Percentiles rank a stretch among this genome's conserved stretches.
phyloP scores from a whole-genome alignment of 2,888 invertebrate species.

The Homarus gammarus region DNA sequence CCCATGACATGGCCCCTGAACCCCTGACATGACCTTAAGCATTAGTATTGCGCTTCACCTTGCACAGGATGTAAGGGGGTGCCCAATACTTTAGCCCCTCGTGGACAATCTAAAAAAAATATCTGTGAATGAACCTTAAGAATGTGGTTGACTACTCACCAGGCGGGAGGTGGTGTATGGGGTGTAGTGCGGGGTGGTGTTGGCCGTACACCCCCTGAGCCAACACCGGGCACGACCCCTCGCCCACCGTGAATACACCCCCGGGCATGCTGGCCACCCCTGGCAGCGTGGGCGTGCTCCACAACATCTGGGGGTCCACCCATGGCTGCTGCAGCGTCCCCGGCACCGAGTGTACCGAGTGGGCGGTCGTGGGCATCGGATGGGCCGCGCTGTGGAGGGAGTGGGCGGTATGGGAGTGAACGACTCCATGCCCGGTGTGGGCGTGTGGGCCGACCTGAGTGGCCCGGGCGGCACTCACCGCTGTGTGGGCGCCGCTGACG shows the following conservation, averaged over 20 bases:
- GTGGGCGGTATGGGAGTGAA: slow-evolving; percentile 55
- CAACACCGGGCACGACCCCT: slow-evolving; percentile 40
- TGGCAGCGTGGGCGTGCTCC: slow-evolving; percentile 40
- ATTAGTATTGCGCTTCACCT: too few species aligned
- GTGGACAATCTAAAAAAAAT: too few species aligned
- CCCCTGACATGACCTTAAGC: too few species aligned
- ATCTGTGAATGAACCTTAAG: too few species aligned
- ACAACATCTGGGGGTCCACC: slow-evolving; percentile 52
- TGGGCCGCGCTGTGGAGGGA: slow-evolving; percentile 40
- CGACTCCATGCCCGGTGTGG: slow-evolving; percentile 25
- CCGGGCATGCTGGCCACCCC: slow-evolving; percentile 22
- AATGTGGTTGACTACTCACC: too few species aligned
- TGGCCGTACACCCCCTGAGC: slow-evolving; percentile 41
- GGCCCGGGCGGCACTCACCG: slow-evolving; percentile 36
- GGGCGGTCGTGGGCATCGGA: slow-evolving; percentile 25
- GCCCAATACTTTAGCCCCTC: too few species aligned
- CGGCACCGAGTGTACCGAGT: slow-evolving; percentile 50
- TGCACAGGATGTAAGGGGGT: too few species aligned
- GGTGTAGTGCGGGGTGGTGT: slow-evolving; percentile 28
- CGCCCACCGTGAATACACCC: slow-evolving; percentile 54
- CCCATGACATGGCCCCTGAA: too few species aligned
- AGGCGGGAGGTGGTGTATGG: slow-evolving; percentile 13
- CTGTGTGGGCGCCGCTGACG: slow-evolving; percentile 17
- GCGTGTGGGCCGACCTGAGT: slow-evolving; percentile 14
- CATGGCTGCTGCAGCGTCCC: slow-evolving; percentile 52